Evolutionary conservation across 1,140 invertebrate species (phyloP), one percentile per base, ranked within the genome.

Genomic region (Brachystomella parvula): DNA sequence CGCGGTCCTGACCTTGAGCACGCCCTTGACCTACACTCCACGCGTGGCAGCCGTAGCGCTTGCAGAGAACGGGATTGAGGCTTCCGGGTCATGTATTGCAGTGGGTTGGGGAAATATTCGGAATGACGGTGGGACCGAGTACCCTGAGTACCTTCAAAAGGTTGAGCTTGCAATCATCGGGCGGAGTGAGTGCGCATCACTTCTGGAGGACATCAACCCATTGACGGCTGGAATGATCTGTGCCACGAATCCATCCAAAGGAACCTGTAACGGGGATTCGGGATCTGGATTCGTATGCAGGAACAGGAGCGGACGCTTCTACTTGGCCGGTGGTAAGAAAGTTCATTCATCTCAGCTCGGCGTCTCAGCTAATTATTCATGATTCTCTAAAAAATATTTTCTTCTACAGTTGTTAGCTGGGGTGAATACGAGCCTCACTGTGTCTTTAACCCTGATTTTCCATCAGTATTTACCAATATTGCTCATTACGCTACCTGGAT

Each of bases 171-270:
- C 15, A 3, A 59, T 65, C 2, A 53, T 65, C 29, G n/a, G 6
- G 2, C 15, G 63, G 15, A 29, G n/a, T 3, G 31, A 19, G 3
- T 65, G 63, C 39, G 49, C 9, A 17, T 3, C 2, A 21, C 24
- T 6, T 26, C 47, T 49, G 17, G 19, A 9, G 15, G 28, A n/a
- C 3, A 26, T 65, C 26, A 59, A 65, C 30, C 2, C 9, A 17
- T 21, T 65, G 6, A 65, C 29, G 26, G 12, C 53, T 15, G 32
- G 63, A 30, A 65, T 65, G 62, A 31, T 53, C 30, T 64, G 62
- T 64, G 63, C 63, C 28, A 12, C 6, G 9, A 9, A 3, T 60
- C 9, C 6, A 29, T 21, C 9, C 58, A 32, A 60, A 28, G 53
- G 53, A 12, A 9, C 19, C 21, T 56, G 53, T 24, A 56, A 28